phyloP scores from a whole-genome alignment of 2,113 vertebrate genomes.

The Agapornis roseicollis region DNA sequence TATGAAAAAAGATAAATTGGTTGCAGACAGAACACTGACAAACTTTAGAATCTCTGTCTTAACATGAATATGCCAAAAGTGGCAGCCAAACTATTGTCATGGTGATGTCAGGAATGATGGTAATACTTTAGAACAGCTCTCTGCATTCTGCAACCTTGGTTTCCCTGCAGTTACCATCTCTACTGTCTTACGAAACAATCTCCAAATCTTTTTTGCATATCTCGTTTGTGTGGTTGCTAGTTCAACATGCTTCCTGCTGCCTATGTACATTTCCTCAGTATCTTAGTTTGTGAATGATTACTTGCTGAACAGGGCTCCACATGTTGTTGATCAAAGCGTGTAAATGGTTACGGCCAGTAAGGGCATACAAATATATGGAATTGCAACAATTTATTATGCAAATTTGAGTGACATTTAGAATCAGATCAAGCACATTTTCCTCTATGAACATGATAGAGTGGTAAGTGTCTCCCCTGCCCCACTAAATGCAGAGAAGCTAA shows the following conservation, averaged over 20 bases:
- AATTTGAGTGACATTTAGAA: not conserved
- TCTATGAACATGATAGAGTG: not conserved
- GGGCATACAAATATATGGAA: not conserved
- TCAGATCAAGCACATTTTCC: not conserved
- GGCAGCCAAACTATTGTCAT: not conserved
- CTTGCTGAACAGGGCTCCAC: not conserved
- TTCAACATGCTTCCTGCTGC: not conserved
- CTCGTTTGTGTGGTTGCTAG: not conserved
- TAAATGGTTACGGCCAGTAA: not conserved
- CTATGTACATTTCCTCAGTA: not conserved
- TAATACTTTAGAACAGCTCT: not conserved
- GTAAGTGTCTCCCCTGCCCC: not conserved
- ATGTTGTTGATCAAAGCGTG: not conserved
- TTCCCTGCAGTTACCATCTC: not conserved
- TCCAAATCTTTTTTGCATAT: not conserved
- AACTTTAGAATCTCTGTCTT: not conserved
- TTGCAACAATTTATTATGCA: not conserved
- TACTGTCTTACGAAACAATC: not conserved
- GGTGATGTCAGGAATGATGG: not conserved
- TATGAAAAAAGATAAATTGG: not conserved
- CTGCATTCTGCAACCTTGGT: not conserved
- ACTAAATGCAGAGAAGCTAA: not conserved
- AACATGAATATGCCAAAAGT: not conserved
- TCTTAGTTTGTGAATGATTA: not conserved
- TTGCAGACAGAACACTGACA: not conserved